These are phyloP conservation scores for Siniperca obscura DNA, from an alignment of 2,797 vertebrate genomes.

Conservation along the genomic window DNA sequence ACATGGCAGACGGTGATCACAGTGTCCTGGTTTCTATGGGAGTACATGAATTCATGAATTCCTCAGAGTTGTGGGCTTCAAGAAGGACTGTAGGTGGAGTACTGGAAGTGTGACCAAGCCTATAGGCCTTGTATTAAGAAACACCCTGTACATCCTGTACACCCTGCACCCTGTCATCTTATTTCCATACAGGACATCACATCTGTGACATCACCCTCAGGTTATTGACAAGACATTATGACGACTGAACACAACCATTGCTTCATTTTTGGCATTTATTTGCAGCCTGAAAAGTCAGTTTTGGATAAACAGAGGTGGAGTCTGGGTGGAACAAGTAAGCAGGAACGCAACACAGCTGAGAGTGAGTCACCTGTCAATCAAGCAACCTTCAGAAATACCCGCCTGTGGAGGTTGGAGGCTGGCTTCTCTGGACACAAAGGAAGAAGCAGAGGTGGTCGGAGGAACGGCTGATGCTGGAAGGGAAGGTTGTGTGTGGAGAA, in stretches of 20 bases:
- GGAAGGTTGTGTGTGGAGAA: too few species aligned
- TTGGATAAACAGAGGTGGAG: conserved; percentile 14
- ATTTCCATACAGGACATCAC: neutral
- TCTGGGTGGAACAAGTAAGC: neutral
- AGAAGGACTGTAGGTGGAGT: neutral
- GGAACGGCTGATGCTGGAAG: too few species aligned
- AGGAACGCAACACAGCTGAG: neutral
- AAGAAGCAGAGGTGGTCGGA: too few species aligned
- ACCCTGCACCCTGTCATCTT: neutral
- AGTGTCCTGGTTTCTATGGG: neutral
- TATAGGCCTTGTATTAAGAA: neutral
- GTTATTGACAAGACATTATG: neutral
- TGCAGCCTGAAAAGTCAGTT: neutral
- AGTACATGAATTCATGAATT: neutral
- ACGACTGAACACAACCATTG: neutral
- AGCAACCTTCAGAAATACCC: too few species aligned
- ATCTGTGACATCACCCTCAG: neutral
- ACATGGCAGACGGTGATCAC: neutral
- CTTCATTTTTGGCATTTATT: conserved; percentile 16
- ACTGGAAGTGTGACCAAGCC: neutral
- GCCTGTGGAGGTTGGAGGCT: too few species aligned
- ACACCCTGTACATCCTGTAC: neutral
- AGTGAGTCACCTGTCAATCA: conserved; percentile 27
- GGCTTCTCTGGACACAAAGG: too few species aligned
- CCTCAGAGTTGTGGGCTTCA: neutral